Percentiles rank a stretch among this genome's conserved stretches.
These are phyloP conservation scores for Hypomecis punctinalis DNA, from an alignment of 2,888 invertebrate species.

Conservation along the genomic window DNA sequence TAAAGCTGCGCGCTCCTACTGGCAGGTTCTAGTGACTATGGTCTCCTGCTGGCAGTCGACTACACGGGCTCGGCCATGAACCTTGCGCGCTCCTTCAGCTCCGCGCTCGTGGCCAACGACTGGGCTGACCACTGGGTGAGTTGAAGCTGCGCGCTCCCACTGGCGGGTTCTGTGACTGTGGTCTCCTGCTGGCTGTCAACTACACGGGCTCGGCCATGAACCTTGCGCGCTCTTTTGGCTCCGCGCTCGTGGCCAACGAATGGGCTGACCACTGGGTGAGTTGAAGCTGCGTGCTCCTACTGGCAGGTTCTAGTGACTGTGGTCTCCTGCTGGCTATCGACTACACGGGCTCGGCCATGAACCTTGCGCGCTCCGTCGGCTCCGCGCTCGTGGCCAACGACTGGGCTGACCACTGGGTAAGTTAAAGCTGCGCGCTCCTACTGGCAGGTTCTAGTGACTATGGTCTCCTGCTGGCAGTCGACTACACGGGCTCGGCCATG, in stretches of 20 bases:
- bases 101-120: constrained; percentile 84
- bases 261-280: constrained; percentile 94
- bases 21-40: no score
- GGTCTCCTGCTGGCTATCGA: neutral
- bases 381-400: constrained; percentile 86
- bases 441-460: no score
- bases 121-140: constrained; percentile 86
- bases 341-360: constrained; percentile 57
- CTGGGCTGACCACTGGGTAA: constrained; percentile 86
- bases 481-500: neutral
- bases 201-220: constrained; percentile 97
- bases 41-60: neutral
- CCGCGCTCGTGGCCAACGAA: constrained; percentile 90
- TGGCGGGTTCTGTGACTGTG: neutral
- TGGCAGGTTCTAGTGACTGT: neutral
- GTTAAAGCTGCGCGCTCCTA: constrained; percentile 41
- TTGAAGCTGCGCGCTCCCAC: constrained; percentile 13
- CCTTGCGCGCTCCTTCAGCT: constrained; percentile 95
- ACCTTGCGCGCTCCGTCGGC: constrained; percentile 95
- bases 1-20: constrained; percentile 12
- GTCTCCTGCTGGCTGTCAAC: constrained; percentile 89
- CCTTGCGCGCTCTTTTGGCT: constrained; percentile 95
- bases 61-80: constrained; percentile 72
- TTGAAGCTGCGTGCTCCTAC: constrained; percentile 14
- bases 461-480: neutral